phyloP scores from a whole-genome alignment of 1,140 invertebrate species.

The Euura saliciscinereae region DNA sequence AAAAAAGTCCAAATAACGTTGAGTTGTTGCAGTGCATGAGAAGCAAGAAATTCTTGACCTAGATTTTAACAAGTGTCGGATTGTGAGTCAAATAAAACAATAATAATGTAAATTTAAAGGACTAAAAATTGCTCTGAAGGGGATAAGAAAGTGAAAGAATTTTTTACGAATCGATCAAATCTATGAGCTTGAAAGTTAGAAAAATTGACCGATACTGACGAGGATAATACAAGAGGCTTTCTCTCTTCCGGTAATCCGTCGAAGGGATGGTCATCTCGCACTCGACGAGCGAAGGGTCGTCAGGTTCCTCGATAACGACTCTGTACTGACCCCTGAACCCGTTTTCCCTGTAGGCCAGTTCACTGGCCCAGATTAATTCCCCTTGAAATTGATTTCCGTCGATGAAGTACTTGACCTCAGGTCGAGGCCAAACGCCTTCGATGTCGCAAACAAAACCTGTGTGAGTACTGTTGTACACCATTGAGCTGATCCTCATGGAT shows the following conservation, averaged over 20 bases:
- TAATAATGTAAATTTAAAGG: too few species aligned
- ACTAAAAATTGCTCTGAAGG: too few species aligned
- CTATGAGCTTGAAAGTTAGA: too few species aligned
- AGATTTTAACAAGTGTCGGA: too few species aligned
- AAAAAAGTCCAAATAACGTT: too few species aligned
- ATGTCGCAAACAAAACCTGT: constrained; percentile 38
- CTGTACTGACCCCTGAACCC: constrained; percentile 12
- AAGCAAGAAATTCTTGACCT: too few species aligned
- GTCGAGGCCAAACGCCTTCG: constrained; percentile 35
- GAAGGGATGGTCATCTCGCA: constrained; percentile 39
- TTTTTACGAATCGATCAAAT: too few species aligned
- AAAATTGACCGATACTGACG: constrained; percentile 14
- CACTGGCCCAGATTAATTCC: neutral
- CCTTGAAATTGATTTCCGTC: constrained; percentile 24
- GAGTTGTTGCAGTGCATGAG: too few species aligned
- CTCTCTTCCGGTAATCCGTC: constrained; percentile 36
- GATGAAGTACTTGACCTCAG: constrained; percentile 32
- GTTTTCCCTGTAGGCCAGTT: constrained; percentile 17
- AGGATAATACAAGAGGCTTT: constrained; percentile 36
- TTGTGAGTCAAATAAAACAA: too few species aligned
- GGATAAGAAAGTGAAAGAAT: too few species aligned
- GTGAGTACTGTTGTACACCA: constrained; percentile 33
- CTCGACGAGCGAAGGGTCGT: constrained; percentile 31
- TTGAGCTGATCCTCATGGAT: constrained; percentile 27
- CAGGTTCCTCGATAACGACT: constrained; percentile 16